Evolutionary conservation across 2,888 invertebrate genomes (phyloP).

Genomic region (Dynastes grantii): DNA sequence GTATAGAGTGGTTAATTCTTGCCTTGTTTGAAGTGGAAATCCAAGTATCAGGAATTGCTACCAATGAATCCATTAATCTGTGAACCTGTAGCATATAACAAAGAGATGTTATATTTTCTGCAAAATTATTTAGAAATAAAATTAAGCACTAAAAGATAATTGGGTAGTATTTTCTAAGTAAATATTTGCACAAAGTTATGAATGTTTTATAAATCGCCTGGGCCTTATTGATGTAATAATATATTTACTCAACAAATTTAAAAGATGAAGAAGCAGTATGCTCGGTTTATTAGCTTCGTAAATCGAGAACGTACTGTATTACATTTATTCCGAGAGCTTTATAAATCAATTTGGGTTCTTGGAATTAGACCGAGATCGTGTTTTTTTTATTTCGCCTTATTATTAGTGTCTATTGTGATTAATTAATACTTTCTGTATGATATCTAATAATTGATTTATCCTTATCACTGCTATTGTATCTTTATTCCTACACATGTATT

Average conservation of each 20-base stretch:
- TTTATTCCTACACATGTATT: background rate
- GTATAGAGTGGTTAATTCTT: constrained; percentile 7
- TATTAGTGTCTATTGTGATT: constrained; percentile 7
- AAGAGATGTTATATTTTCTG: constrained; percentile 2
- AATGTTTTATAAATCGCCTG: too few species aligned
- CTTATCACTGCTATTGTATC: constrained; percentile 16
- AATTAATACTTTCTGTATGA: constrained; percentile 14
- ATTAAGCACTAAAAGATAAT: background rate
- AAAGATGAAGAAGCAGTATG: too few species aligned
- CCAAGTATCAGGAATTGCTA: constrained; percentile 40
- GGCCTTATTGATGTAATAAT: too few species aligned
- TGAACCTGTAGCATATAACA: constrained; percentile 37
- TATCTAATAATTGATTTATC: constrained; percentile 24
- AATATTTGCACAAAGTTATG: too few species aligned
- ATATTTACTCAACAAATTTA: too few species aligned
- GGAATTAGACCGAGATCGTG: background rate
- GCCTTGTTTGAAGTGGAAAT: constrained; percentile 31
- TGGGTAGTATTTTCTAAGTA: too few species aligned
- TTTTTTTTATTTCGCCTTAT: background rate
- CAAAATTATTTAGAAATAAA: background rate
- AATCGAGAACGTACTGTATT: background rate
- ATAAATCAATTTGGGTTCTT: constrained; percentile 10
- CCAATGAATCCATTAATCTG: constrained; percentile 41
- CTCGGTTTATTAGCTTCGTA: too few species aligned
- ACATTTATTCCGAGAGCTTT: background rate